Evolutionary conservation across 1,140 invertebrate species (phyloP), one percentile per base, ranked within the genome.

Genomic region (Megalopta genalis): DNA sequence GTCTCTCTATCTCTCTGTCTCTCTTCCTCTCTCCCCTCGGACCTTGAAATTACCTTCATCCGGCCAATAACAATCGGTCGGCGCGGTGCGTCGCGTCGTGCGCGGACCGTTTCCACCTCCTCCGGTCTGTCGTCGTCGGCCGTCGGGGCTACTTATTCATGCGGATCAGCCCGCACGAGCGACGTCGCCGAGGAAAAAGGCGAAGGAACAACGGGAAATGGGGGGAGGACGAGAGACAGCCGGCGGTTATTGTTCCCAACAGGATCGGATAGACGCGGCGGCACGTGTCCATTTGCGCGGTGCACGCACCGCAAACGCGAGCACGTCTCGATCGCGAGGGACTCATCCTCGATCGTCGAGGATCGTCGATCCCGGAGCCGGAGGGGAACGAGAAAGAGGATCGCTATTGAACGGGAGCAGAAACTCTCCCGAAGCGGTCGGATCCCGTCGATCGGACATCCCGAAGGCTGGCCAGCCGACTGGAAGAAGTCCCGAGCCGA

Each of bases 41-140:
- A 72, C 76, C 76, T 78, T 78, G 76, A 78, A 78, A 78, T 78
- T 78, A 72, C 68, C 39, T 57, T 71, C 76, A 64, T 78, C 68
- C 68, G 76, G 68, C n/a, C 76, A 65, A 72, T 72, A 72, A 78
- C 76, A 52, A 72, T 78, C 65, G 76, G 42, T n/a, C 12, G 27
- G 59, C n/a, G 52, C 52, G 52, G 59, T 54, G 52, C 52, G 52
- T n/a, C 5, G 25, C 68, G 2, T 32, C 32, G 4, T 32, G 59
- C 42, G 7, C 60, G 7, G 42, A 37, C 8, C 62, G 73, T 67
- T 46, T 57, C 62, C 49, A 27, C 25, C 32, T 69, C 62, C 27
- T 77, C 65, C 16, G 23, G 14, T 18, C 14, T 10, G 2, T 46
- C 27, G 37, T 46, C 10, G 2, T 46, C 27, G 37, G 39, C 69